Evolutionary conservation across 2,888 invertebrate species (phyloP).

Genomic region (Lymantria monacha): DNA sequence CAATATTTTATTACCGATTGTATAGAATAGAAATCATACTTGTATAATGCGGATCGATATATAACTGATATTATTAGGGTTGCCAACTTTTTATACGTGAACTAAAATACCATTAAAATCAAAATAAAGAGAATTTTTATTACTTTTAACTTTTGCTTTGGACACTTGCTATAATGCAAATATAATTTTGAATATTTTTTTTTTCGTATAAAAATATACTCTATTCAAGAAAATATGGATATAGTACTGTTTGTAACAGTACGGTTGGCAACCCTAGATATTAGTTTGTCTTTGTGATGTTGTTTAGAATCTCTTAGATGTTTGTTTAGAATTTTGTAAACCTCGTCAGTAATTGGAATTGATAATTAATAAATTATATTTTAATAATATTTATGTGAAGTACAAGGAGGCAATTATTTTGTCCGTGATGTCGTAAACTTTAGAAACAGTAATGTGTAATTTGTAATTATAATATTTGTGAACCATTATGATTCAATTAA

Average conservation of each 20-base stretch:
- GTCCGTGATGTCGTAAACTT: conserved; percentile 38
- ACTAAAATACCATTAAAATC: too few species aligned
- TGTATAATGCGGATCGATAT: conserved; percentile 23
- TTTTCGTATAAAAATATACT: too few species aligned
- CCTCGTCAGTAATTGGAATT: conserved; percentile 61
- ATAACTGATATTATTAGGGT: conserved; percentile 16
- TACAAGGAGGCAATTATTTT: conserved; percentile 42
- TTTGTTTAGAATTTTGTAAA: conserved; percentile 41
- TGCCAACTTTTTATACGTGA: too few species aligned
- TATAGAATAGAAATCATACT: conserved; percentile 33
- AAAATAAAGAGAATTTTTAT: too few species aligned
- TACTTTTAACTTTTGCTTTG: conserved; percentile 4
- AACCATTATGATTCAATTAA: conserved; percentile 7
- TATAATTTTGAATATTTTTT: too few species aligned
- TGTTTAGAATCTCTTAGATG: conserved; percentile 31
- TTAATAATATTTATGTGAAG: conserved; percentile 62
- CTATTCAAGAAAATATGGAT: too few species aligned
- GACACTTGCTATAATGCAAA: too few species aligned
- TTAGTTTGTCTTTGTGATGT: too few species aligned
- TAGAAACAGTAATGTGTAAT: conserved; percentile 28
- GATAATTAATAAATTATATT: conserved; percentile 43
- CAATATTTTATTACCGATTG: conserved; percentile 61
- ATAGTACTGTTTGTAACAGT: too few species aligned
- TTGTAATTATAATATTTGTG: conserved; percentile 30
- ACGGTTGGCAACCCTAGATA: too few species aligned